A percentile compares a stretch with the other conserved stretches of the same genome.
Conservation (phyloP, 2,797 vertebrate genomes). For the Hafferia zeledoni region DNA sequence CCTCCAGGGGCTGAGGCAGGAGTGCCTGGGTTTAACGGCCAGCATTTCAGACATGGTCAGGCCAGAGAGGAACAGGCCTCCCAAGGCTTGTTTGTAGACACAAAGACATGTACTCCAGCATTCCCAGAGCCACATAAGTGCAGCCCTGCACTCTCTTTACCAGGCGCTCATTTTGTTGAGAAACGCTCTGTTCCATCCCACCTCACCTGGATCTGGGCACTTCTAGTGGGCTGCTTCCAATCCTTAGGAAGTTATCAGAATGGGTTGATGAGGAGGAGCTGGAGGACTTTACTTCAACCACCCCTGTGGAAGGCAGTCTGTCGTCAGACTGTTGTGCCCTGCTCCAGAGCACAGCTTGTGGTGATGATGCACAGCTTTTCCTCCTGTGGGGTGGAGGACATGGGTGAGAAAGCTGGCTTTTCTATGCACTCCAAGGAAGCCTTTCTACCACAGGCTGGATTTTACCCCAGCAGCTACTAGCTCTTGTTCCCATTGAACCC, state of each 20-base stretch:
- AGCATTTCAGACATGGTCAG: neutral
- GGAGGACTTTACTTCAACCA: conserved; percentile 86
- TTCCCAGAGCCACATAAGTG: neutral
- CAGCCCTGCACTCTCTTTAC: neutral
- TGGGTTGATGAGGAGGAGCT: conserved; percentile 96
- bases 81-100: neutral
- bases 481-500: neutral
- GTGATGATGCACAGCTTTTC: conserved; percentile 86
- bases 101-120: neutral
- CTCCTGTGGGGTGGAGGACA: conserved; percentile 77
- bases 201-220: conserved; percentile 86
- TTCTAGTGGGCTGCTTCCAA: conserved; percentile 94
- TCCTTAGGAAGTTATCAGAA: conserved; percentile 86
- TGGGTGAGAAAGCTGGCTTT: conserved; percentile 3
- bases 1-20: neutral
- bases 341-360: conserved; percentile 87
- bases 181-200: neutral
- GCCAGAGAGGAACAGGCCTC: neutral
- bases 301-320: conserved; percentile 67
- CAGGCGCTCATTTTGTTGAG: neutral
- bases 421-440: neutral
- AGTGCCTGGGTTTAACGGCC: neutral
- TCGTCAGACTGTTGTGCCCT: conserved; percentile 84
- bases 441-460: neutral
- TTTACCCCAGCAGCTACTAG: neutral